Base-by-base conservation (phyloP, 2,113 vertebrate species). In the Corythaixoides concolor region DNA sequence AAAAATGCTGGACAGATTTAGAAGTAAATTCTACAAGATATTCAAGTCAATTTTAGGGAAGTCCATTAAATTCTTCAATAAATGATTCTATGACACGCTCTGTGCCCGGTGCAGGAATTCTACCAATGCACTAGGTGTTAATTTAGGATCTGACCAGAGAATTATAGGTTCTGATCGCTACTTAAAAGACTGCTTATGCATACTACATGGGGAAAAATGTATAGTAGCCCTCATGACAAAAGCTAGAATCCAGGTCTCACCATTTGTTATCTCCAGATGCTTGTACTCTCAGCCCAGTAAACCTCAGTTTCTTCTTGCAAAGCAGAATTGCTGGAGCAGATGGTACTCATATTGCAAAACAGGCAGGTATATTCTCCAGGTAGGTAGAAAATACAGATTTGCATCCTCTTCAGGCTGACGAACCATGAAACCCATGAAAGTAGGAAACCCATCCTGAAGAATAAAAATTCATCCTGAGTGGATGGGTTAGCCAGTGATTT, bases 21-120 rank as follows among this genome's bases (percentile, higher is more conserved):
- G n/a, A 78, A 70, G 23, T n/a, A 96, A 77, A 68, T 63, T 90
- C 70, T 95, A 83, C 28, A 88, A 73, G 80, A 80, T 74, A 88
- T 20, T 80, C 32, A 74, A 67, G 59, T 74, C 12, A 79, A 33
- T 85, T 94, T 90, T 88, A 67, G 32, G 6, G 27, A 56, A 82
- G 45, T 67, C 20, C n/a, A 74, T 86, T 80, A 63, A 93, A 66
- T 76, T 94, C 20, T 90, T 12, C 17, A 64, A 24, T 73, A 73
- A 91, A 62, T 60, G 88, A 18, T 37, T 63, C 49, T 49, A 33
- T 89, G 59, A 59, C 28, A 24, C 1, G 0, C 3, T 83, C 58
- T 68, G 7, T 85, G 11, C n/a, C n/a, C 41, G 35, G 17, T 41
- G 20, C 35, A 91, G 15, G 75, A 91, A 45, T 7, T 1, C 22